These are phyloP conservation scores for Ommatoiulus sabulosus DNA, from an alignment of 2,888 invertebrate species.

Conservation along the genomic window DNA sequence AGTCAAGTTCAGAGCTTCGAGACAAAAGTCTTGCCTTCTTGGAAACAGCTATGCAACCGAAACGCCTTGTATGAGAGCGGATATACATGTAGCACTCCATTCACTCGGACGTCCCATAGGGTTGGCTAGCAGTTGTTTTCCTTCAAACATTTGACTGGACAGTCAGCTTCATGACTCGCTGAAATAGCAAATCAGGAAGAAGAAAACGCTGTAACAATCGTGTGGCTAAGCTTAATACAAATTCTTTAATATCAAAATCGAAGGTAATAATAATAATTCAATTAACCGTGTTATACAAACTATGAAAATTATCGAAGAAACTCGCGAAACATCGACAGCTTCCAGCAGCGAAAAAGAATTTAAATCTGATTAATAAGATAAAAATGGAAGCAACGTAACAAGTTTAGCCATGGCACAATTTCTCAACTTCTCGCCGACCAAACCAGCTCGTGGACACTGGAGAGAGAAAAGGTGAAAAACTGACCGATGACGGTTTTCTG, in stretches of 20 bases:
- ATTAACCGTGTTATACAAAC: conserved; percentile 45
- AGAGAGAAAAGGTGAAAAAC: too few species aligned
- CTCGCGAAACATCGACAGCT: neutral
- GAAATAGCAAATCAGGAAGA: neutral
- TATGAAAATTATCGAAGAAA: conserved; percentile 2
- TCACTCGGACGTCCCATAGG: too few species aligned
- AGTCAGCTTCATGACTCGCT: neutral
- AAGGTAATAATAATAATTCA: conserved; percentile 2
- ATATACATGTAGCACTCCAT: too few species aligned
- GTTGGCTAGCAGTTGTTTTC: too few species aligned
- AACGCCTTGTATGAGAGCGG: too few species aligned
- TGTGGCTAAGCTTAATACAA: conserved; percentile 48
- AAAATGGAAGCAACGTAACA: conserved; percentile 29
- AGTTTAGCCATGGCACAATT: neutral
- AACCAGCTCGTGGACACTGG: too few species aligned
- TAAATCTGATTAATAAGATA: conserved; percentile 18
- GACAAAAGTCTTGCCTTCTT: too few species aligned
- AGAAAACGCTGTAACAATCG: too few species aligned
- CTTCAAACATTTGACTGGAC: neutral
- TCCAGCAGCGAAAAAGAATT: conserved; percentile 22
- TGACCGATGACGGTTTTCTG: neutral
- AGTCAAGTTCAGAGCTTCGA: too few species aligned
- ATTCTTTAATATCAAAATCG: conserved; percentile 31
- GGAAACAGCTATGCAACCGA: too few species aligned
- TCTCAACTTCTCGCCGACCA: neutral